Conservation (phyloP, 2,113 vertebrate species). For the Rhinichthys klamathensis region DNA sequence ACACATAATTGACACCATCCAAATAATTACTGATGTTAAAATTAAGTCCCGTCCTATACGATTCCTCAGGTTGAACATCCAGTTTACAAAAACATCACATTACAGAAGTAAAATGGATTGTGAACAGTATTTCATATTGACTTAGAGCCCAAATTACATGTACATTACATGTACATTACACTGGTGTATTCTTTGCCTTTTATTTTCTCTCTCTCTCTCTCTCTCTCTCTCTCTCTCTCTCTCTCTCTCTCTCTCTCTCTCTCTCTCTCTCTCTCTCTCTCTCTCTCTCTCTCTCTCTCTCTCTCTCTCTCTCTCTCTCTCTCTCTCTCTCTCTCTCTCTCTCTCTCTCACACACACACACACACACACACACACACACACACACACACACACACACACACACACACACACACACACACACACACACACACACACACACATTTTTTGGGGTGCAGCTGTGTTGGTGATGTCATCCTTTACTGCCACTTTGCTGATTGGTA, state of each 20-base stretch:
- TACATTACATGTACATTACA: not conserved
- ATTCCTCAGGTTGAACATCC: not conserved
- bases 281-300: too few species aligned
- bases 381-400: too few species aligned
- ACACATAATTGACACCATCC: too few species aligned
- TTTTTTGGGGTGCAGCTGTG: conserved; percentile 76
- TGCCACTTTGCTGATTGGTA: conserved; percentile 83
- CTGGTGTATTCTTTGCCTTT: not conserved
- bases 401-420: too few species aligned
- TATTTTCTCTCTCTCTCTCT: conserved; percentile 23
- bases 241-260: too few species aligned
- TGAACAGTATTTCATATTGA: not conserved
- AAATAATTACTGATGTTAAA: not conserved
- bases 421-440: conserved; percentile 52
- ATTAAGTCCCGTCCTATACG: not conserved
- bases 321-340: too few species aligned
- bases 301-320: too few species aligned
- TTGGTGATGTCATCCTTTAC: conserved; percentile 79
- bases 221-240: too few species aligned
- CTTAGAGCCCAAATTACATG: not conserved
- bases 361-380: too few species aligned
- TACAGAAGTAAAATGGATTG: not conserved
- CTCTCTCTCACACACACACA: too few species aligned
- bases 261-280: too few species aligned
- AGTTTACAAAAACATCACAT: not conserved